phyloP scores from a whole-genome alignment of 92 coral and sea anemone genomes.

The Desmophyllum pertusum region DNA sequence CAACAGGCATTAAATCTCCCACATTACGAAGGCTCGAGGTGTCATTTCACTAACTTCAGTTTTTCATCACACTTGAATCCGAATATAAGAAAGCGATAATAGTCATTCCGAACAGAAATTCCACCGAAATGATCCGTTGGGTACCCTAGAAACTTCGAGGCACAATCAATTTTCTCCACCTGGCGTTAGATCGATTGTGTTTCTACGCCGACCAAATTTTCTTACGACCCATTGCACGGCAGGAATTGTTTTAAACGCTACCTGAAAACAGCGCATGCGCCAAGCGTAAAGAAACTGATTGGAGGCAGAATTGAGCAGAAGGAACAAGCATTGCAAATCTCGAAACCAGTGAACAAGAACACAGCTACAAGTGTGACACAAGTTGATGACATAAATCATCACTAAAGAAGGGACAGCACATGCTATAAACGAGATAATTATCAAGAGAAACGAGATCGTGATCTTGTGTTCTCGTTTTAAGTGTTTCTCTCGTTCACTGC shows the following conservation, averaged over 20 bases:
- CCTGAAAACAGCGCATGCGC: constrained; percentile 76
- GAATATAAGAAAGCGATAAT: no score
- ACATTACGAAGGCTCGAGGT: no score
- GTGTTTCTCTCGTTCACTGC: constrained; percentile 5
- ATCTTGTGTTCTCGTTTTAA: constrained; percentile 49
- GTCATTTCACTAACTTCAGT: no score
- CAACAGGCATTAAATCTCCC: no score
- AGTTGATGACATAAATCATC: constrained; percentile 72
- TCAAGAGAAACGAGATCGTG: constrained; percentile 69
- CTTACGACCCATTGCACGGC: background rate
- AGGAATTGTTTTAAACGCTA: constrained; percentile 57
- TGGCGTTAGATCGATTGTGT: no score
- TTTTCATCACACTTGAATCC: no score
- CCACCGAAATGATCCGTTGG: no score
- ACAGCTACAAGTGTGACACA: constrained; percentile 76
- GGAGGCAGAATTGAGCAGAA: constrained; percentile 70
- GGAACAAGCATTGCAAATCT: constrained; percentile 71
- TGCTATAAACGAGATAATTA: constrained; percentile 59
- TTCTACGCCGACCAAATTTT: background rate
- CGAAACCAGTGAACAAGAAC: constrained; percentile 78
- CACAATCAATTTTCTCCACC: no score
- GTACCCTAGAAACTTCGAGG: no score
- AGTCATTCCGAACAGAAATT: no score
- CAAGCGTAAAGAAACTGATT: constrained; percentile 88
- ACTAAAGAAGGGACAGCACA: constrained; percentile 72